Conservation (phyloP, 2,797 vertebrate species). For the Poeciliopsis paucimaculata region DNA sequence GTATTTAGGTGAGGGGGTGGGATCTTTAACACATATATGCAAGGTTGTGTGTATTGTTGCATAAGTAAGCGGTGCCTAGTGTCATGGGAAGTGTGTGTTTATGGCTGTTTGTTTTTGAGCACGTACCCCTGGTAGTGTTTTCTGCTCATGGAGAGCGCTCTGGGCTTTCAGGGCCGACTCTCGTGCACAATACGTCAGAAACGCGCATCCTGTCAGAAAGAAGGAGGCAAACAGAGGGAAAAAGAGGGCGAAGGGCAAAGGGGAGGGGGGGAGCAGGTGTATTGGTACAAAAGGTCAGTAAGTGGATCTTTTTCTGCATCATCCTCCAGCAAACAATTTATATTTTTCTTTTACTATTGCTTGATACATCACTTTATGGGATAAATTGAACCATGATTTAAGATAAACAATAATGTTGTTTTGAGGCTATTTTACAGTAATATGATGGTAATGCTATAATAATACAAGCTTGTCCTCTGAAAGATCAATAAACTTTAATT, state of each 20-base stretch:
- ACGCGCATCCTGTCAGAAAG: slow-evolving; percentile 76
- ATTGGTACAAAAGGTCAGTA: slow-evolving; percentile 41
- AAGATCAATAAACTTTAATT: no score
- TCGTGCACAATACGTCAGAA: slow-evolving; percentile 88
- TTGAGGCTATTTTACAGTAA: background rate
- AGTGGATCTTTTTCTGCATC: slow-evolving; percentile 33
- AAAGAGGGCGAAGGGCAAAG: slow-evolving; percentile 5
- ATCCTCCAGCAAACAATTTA: slow-evolving; percentile 32
- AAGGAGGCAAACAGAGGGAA: slow-evolving; percentile 32
- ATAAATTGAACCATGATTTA: no score
- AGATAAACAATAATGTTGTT: background rate
- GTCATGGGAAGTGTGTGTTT: slow-evolving; percentile 41
- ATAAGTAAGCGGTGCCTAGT: slow-evolving; percentile 30
- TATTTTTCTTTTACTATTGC: slow-evolving; percentile 27
- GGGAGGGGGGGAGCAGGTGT: background rate
- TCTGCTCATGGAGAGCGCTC: slow-evolving; percentile 92
- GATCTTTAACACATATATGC: slow-evolving; percentile 15
- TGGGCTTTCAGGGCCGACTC: slow-evolving; percentile 92
- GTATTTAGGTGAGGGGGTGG: slow-evolving; percentile 3
- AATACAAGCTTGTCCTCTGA: no score
- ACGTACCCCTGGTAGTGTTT: slow-evolving; percentile 92
- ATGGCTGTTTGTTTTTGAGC: slow-evolving; percentile 43
- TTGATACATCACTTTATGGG: background rate
- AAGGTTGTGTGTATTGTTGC: slow-evolving; percentile 39
- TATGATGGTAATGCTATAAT: no score